phyloP scores from a whole-genome alignment of 2,797 vertebrate species.

The Antrozous pallidus region DNA sequence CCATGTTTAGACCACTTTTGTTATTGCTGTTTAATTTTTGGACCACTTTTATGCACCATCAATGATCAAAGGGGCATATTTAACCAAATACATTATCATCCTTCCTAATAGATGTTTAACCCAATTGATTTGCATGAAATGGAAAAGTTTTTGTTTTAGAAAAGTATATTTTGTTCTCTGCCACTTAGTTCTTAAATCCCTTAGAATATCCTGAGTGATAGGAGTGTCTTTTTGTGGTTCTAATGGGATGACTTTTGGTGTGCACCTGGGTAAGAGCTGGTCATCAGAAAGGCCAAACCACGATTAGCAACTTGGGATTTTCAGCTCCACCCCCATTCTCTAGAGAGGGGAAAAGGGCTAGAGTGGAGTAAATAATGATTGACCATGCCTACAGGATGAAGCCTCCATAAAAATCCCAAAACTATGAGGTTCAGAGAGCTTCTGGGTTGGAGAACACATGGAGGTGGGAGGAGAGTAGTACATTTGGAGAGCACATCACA shows the following conservation, averaged over 20 bases:
- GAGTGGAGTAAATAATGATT: not conserved
- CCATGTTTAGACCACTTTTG: not conserved
- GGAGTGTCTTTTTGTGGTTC: not conserved
- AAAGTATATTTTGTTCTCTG: not conserved
- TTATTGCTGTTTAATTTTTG: not conserved
- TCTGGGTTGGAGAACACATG: accelerated
- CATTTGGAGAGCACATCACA: accelerated
- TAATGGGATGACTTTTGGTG: not conserved
- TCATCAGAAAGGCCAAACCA: not conserved
- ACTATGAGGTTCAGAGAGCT: not conserved
- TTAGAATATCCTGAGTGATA: not conserved
- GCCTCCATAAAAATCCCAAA: not conserved
- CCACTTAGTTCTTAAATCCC: not conserved
- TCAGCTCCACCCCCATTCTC: not conserved
- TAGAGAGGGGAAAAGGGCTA: not conserved
- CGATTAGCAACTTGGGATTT: not conserved
- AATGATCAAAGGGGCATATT: not conserved
- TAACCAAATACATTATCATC: not conserved
- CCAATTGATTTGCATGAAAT: not conserved
- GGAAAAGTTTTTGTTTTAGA: not conserved
- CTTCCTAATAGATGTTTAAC: constrained; percentile 26
- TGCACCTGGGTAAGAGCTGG: not conserved
- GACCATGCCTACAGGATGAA: not conserved
- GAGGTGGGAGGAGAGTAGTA: not conserved
- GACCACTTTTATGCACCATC: not conserved